Base-by-base conservation (phyloP, 2,797 vertebrate genomes). In the Emys orbicularis region DNA sequence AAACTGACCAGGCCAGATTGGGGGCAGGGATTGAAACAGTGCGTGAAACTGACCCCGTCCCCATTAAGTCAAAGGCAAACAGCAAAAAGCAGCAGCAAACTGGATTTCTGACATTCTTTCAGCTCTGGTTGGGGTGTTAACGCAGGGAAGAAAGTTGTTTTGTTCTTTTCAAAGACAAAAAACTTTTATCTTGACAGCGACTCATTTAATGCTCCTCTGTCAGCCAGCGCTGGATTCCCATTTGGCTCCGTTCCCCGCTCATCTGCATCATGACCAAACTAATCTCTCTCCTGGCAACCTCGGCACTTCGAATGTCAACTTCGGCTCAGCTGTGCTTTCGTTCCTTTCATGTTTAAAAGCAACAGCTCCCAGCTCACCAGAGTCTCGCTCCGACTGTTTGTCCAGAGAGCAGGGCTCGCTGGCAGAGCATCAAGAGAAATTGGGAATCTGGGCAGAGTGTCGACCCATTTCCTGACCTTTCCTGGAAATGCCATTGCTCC, bases 111-210 rank as follows among this genome's bases (percentile, higher is more conserved):
- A 88, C 89, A 19, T 52, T 59, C 85, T 83, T 81, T 90, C 59
- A 0, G 1, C 88, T 13, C 59, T 1, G 0, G 10, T 23, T 1
- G 85, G 96, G 95, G 96, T 93, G 94, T 96, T n/a, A 96, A 92
- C 52, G 0, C 0, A 3, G 92, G 93, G 86, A 96, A 96, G 90
- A 94, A 97, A 97, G 91, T 85, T 2, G 37, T 79, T 34, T 68
- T 31, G 91, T 79, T 92, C 91, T 94, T 92, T 89, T 89, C 90
- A 95, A 34, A 4, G 0, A 77, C 54, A 82, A 23, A 90, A 13
- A 77, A 15, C 29, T 89, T 74, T 77, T 83, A 91, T 84, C 90
- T 34, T 1, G 12, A 37, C 95, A 79, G 65, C 19, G 1, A 41
- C 94, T 76, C 92, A 88, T 31, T 50, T 44, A 2, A 41, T 3